phyloP scores from a whole-genome alignment of 2,888 invertebrate species.

The Balanococcus diminutus region DNA sequence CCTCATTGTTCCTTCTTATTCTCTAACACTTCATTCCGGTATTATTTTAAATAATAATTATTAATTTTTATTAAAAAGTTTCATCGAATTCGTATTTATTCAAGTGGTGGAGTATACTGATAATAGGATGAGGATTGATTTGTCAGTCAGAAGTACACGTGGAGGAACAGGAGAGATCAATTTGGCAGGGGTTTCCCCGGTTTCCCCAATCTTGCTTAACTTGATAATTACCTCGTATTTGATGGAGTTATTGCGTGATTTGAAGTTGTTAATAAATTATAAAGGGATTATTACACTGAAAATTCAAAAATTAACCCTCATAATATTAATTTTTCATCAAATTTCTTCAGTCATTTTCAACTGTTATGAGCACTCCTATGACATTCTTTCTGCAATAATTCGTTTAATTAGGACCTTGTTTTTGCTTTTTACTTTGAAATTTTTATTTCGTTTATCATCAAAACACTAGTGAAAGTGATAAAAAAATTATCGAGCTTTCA shows the following conservation, averaged over 20 bases:
- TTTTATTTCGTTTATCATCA: background rate
- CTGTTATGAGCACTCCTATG: conserved; percentile 2
- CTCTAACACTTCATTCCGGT: conserved; percentile 9
- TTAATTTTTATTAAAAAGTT: background rate
- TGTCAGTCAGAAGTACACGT: background rate
- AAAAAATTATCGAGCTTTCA: background rate
- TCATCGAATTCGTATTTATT: background rate
- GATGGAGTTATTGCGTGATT: background rate
- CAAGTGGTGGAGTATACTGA: conserved; percentile 1
- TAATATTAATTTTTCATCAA: background rate
- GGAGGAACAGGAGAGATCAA: conserved; percentile 1
- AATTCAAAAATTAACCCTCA: too few species aligned
- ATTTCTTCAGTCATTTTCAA: background rate
- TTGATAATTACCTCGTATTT: background rate
- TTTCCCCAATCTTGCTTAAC: background rate
- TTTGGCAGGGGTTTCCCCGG: background rate
- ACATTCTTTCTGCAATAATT: background rate
- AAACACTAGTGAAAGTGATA: background rate
- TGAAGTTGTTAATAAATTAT: background rate
- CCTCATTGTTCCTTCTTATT: conserved; percentile 19
- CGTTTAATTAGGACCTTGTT: background rate
- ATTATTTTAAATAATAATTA: background rate
- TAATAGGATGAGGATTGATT: background rate
- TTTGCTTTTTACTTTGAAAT: background rate
- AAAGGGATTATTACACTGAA: background rate